Percentiles rank a stretch among this genome's conserved stretches.
These are phyloP conservation scores for Panagrolaimus sp. DNA, from an alignment of 1,140 invertebrate species.

Conservation along the genomic window DNA sequence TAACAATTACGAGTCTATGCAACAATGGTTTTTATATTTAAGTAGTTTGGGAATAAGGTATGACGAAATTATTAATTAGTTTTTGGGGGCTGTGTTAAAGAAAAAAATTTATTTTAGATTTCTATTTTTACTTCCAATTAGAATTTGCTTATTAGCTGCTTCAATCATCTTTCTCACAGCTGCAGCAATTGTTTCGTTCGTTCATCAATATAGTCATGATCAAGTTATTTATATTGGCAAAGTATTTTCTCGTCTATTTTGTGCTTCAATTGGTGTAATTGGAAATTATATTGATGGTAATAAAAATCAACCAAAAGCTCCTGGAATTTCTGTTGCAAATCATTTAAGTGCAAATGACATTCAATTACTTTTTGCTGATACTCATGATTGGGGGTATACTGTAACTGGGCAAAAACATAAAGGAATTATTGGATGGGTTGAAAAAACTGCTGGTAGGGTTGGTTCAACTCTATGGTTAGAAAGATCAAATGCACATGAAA, in stretches of 20 bases:
- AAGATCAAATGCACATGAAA: slow-evolving; percentile 30
- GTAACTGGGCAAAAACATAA: slow-evolving; percentile 43
- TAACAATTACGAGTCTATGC: not conserved
- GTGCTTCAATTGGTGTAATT: slow-evolving; percentile 40
- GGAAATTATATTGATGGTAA: slow-evolving; percentile 24
- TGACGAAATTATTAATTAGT: not conserved
- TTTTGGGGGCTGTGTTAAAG: not conserved
- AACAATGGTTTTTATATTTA: not conserved
- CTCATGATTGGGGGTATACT: slow-evolving; percentile 35
- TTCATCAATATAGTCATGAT: not conserved
- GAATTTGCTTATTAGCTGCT: not conserved
- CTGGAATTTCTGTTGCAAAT: slow-evolving; percentile 39
- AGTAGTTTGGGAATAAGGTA: slow-evolving; percentile 1
- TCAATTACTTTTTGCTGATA: slow-evolving; percentile 34
- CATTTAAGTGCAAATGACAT: slow-evolving; percentile 42
- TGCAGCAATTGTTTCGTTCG: not conserved
- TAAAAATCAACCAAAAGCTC: slow-evolving; percentile 32
- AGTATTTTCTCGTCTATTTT: slow-evolving; percentile 32
- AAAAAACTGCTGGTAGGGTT: slow-evolving; percentile 23
- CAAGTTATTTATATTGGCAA: not conserved
- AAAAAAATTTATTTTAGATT: not conserved
- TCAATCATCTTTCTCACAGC: not conserved
- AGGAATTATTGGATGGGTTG: slow-evolving; percentile 39
- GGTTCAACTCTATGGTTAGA: slow-evolving; percentile 40
- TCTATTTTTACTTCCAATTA: not conserved